Evolutionary conservation across 2,888 invertebrate genomes (phyloP).

Genomic region (Mycalesis mineus): DNA sequence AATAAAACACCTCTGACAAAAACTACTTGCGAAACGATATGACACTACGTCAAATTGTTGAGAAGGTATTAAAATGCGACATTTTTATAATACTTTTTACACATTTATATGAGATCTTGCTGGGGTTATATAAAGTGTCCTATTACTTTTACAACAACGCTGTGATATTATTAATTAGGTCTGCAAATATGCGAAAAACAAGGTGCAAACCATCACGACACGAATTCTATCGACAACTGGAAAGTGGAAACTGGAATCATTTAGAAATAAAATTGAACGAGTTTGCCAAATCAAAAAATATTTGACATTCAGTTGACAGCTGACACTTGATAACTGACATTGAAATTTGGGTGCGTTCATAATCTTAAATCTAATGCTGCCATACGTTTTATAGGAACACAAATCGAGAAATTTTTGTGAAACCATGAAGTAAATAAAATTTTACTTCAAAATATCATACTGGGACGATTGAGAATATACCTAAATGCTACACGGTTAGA

Average conservation of each 20-base stretch:
- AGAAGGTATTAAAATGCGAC: constrained; percentile 32
- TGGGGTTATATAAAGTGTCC: background rate
- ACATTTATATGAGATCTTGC: background rate
- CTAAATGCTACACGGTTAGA: too few species aligned
- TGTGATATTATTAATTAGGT: constrained; percentile 32
- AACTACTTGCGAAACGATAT: constrained; percentile 69
- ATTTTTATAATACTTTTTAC: constrained; percentile 10
- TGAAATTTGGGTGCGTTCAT: too few species aligned
- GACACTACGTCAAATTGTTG: constrained; percentile 64
- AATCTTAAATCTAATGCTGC: too few species aligned
- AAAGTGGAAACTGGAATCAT: constrained; percentile 3
- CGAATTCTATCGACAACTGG: constrained; percentile 55
- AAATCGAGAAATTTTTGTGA: too few species aligned
- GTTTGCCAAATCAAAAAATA: background rate
- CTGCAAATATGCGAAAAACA: constrained; percentile 27
- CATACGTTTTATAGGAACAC: too few species aligned
- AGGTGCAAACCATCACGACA: constrained; percentile 36
- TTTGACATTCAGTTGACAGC: constrained; percentile 7
- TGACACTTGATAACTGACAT: constrained; percentile 8
- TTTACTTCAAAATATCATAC: too few species aligned
- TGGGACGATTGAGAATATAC: too few species aligned
- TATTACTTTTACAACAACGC: constrained; percentile 17
- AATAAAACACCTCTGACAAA: constrained; percentile 61
- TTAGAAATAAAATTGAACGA: background rate
- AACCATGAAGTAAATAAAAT: too few species aligned